phyloP scores from a whole-genome alignment of 2,888 invertebrate species.

The Drosophila acutilabella region DNA sequence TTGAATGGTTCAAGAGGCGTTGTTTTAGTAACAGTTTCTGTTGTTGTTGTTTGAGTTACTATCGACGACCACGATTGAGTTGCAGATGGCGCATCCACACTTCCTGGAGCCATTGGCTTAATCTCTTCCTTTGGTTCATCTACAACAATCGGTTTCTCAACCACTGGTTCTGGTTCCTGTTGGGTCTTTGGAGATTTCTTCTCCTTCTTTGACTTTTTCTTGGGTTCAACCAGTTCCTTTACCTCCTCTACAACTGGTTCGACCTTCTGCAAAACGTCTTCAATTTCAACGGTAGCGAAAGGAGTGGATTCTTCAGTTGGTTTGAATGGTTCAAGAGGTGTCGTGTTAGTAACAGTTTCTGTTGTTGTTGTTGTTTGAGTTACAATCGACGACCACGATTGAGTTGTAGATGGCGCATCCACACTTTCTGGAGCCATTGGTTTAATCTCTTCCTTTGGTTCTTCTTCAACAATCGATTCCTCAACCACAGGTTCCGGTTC shows the following conservation, averaged over 20 bases:
- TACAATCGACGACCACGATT: not conserved
- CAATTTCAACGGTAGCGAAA: not conserved
- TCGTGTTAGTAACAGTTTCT: not conserved
- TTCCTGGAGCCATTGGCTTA: not conserved
- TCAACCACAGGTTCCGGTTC: constrained; percentile 1
- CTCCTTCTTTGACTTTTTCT: constrained; percentile 1
- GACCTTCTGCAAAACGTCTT: not conserved
- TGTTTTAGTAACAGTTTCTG: not conserved
- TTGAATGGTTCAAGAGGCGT: not conserved
- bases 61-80: constrained; percentile 50
- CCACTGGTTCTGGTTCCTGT: not conserved
- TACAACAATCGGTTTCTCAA: constrained; percentile 5
- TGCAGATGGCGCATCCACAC: constrained; percentile 4
- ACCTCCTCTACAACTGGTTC: constrained; percentile 1
- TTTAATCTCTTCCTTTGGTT: not conserved
- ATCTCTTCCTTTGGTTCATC: constrained; percentile 1
- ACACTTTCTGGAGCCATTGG: not conserved
- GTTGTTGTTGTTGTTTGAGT: not conserved
- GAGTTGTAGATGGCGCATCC: not conserved
- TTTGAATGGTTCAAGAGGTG: not conserved
- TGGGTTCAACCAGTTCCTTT: not conserved
- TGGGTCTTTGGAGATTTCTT: not conserved
- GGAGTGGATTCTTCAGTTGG: not conserved
- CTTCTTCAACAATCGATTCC: not conserved
- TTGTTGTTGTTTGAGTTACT: constrained; percentile 22